Conservation (phyloP, 2,888 invertebrate species). For the Amiota mariae region DNA sequence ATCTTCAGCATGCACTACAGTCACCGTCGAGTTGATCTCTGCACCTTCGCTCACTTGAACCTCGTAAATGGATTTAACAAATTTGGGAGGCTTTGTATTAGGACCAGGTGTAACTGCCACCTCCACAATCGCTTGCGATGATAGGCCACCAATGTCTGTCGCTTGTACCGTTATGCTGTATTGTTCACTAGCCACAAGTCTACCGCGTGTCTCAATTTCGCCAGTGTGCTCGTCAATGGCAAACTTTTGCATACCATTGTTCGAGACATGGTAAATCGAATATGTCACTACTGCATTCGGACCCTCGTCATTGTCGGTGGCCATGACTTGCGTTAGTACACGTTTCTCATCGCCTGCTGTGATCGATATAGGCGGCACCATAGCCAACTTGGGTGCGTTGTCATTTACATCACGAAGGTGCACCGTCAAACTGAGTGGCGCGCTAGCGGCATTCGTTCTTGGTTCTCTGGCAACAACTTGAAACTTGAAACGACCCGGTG, state of each 20-base stretch:
- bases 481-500: slow-evolving; percentile 87
- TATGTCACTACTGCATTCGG: slow-evolving; percentile 88
- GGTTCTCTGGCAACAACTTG: slow-evolving; percentile 91
- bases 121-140: slow-evolving; percentile 90
- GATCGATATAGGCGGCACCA: slow-evolving; percentile 85
- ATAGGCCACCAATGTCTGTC: slow-evolving; percentile 85
- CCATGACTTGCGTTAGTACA: slow-evolving; percentile 81
- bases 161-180: slow-evolving; percentile 91
- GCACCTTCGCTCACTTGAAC: slow-evolving; percentile 93
- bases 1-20: slow-evolving; percentile 88
- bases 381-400: slow-evolving; percentile 87
- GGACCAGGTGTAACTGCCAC: slow-evolving; percentile 88
- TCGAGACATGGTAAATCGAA: slow-evolving; percentile 91
- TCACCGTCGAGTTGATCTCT: slow-evolving; percentile 88
- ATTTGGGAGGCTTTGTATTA: slow-evolving; percentile 86
- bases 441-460: slow-evolving; percentile 85
- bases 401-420: slow-evolving; percentile 88
- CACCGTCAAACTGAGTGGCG: slow-evolving; percentile 86
- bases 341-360: slow-evolving; percentile 84
- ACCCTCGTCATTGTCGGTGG: slow-evolving; percentile 89
- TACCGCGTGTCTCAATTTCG: slow-evolving; percentile 84
- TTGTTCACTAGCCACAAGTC: slow-evolving; percentile 88
- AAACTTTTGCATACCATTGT: slow-evolving; percentile 90
- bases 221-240: slow-evolving; percentile 87
- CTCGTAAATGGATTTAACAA: slow-evolving; percentile 87